Base-by-base conservation (phyloP, 2,888 invertebrate genomes). In the Lasioglossum oenotherae region DNA sequence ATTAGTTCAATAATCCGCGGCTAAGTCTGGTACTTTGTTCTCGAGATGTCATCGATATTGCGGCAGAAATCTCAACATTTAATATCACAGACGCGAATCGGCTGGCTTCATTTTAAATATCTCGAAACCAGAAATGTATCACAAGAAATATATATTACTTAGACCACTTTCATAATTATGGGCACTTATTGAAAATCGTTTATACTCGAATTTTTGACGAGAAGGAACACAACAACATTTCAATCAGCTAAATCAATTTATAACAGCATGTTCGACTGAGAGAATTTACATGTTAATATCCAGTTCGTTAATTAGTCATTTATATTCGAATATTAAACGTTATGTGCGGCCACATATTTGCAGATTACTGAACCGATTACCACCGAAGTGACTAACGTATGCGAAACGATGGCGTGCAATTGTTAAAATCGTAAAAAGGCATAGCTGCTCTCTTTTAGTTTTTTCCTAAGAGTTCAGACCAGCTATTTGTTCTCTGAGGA, bases 1-100 rank as follows among this genome's bases (percentile, higher is more conserved):
- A 76, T 82, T 82, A 64, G 41, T 60, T 83, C 35, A 74, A 84
- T 84, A 82, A 84, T 82, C 57, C 46, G n/a, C 16, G 60, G 44
- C 57, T 35, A 57, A n/a, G 27, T 8, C n/a, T 53, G 31, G 35
- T 31, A 64, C 31, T 81, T 76, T 49, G 31, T n/a, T 4, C 49
- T 3, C 46, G n/a, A 31, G 19, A 71, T 46, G 41, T 60, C 38
- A 23, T 60, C 31, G 71, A 81, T 81, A 75, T 81, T 81, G 38
- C 46, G n/a, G 27, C 71, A 19, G 5, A 19, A 41, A 57, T 71
- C 57, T 38, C 23, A 72, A 64, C 78, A 64, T 73, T 78, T 64
- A 38, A 72, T n/a, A 44, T 12, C n/a, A 31, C 46, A n/a, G 60
- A 31, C 67, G 31, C 67, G 31, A 60, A 27, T 46, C 57, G 46